These are phyloP conservation scores for Oxyteleia sp. DNA, from an alignment of 2,888 invertebrate species.

Conservation along the genomic window DNA sequence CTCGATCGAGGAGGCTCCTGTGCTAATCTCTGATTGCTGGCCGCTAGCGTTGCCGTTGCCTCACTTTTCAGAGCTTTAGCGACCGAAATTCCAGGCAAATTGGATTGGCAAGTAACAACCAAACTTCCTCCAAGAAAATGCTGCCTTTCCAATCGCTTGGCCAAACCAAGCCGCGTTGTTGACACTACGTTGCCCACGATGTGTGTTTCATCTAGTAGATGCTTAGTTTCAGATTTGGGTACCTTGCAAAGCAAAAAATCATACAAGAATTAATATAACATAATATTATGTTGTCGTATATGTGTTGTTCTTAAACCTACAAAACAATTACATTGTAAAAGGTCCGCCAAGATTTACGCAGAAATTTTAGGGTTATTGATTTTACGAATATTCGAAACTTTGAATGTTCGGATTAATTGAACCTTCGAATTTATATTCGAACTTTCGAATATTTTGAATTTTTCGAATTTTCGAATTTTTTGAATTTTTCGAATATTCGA, in stretches of 20 bases:
- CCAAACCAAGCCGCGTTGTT: constrained; percentile 79
- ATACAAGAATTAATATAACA: not conserved
- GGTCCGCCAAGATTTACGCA: no score
- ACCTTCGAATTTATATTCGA: no score
- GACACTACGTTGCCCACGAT: constrained; percentile 77
- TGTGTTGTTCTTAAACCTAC: not conserved
- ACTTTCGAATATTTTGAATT: no score
- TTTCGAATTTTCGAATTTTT: no score
- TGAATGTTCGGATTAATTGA: no score
- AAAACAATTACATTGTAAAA: no score
- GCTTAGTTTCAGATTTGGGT: constrained; percentile 76
- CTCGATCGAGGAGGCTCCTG: constrained; percentile 83
- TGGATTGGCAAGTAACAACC: constrained; percentile 81
- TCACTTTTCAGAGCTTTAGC: constrained; percentile 76
- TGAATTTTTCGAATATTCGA: no score
- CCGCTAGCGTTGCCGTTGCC: constrained; percentile 81
- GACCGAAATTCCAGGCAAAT: constrained; percentile 80
- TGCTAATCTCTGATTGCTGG: constrained; percentile 85
- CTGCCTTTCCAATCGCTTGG: constrained; percentile 80
- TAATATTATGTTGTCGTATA: not conserved
- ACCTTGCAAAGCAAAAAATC: constrained; percentile 76
- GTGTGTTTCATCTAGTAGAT: constrained; percentile 74
- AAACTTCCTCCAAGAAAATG: constrained; percentile 84
- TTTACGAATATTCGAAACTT: no score
- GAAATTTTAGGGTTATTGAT: no score